Base-by-base conservation (phyloP, 2,888 invertebrate species). In the Ypsolopha scabrella region DNA sequence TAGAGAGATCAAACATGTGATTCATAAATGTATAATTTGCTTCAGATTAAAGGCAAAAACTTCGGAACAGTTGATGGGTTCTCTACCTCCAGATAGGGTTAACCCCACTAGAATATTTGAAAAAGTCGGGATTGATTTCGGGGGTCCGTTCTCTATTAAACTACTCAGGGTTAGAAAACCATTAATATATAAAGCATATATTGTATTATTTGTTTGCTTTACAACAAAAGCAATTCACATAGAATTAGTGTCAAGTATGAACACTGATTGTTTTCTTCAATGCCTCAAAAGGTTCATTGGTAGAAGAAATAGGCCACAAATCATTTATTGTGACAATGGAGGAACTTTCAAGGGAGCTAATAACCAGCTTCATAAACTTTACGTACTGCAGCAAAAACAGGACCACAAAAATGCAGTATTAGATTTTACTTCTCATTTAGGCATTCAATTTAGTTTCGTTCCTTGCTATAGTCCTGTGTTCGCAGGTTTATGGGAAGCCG, bases 1-100 rank as follows among this genome's bases (percentile, higher is more conserved):
- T n/a, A 47, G 51, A 46, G 11, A 54, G 45, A 47, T 61, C 1
- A 61, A 59, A 51, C 58, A 57, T 10, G 8, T 59, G 13, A 50
- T 50, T 13, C 48, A 55, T 44, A 57, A 57, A 52, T 61, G 59
- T 53, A 7, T 59, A 2, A 51, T 33, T 7, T 59, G 61, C 56
- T 57, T 55, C 39, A 57, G 56, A 48, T 41, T 55, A 1, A 59
- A 58, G 14, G 58, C 55, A 1, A 38, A 38, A 6, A 38, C 51
- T 10, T 50, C 54, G 6, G 52, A 54, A 6, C 58, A 60, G 46
- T 49, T 60, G 7, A 57, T 58, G 56, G 57, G 58, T 7, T 54
- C 53, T n/a, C 45, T 58, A 36, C 53, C 55, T 2, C 49, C 47
- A 6, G 50, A 53, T 13, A 41, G 55, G 13, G 54, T 57, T 0